These are phyloP conservation scores for Haliclystus octoradiatus DNA, from an alignment of 30 jellyfish, hydroid and myxozoan genomes.

Conservation along the genomic window DNA sequence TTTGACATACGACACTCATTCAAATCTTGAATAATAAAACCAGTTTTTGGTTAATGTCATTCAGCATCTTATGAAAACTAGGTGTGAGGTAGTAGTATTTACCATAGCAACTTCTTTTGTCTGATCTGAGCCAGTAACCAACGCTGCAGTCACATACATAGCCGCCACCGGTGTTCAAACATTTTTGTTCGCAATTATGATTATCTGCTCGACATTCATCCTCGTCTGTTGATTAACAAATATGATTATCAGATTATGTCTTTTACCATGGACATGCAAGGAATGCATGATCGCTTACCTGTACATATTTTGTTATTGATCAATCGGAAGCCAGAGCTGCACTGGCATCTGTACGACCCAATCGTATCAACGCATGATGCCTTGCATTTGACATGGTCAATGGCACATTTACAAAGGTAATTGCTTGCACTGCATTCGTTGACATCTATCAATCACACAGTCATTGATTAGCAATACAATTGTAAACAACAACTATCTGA, in stretches of 20 bases:
- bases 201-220: slow-evolving; percentile 51
- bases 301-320: slow-evolving; percentile 38
- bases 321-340: slow-evolving; percentile 57
- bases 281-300: slow-evolving; percentile 16
- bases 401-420: slow-evolving; percentile 54
- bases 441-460: slow-evolving; percentile 47
- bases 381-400: slow-evolving; percentile 21
- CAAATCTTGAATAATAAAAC: slow-evolving; percentile 15
- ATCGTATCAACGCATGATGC: slow-evolving; percentile 67
- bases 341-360: slow-evolving; percentile 66
- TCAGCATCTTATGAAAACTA: neutral
- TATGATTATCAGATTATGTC: too few relatives aligned
- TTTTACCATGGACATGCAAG: neutral
- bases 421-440: slow-evolving; percentile 53
- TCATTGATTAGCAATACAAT: too few relatives aligned
- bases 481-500: too few relatives aligned
- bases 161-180: slow-evolving; percentile 44
- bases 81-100: too few relatives aligned
- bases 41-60: neutral
- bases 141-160: slow-evolving; percentile 47
- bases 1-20: slow-evolving; percentile 46
- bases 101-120: slow-evolving; percentile 58
- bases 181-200: slow-evolving; percentile 51
- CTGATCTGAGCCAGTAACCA: slow-evolving; percentile 51
- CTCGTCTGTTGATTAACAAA: slow-evolving; percentile 13